Percentiles rank a stretch among this genome's conserved stretches.
Evolutionary conservation across 1,140 invertebrate species (phyloP).

Genomic region (Muscidifurax raptorellus): DNA sequence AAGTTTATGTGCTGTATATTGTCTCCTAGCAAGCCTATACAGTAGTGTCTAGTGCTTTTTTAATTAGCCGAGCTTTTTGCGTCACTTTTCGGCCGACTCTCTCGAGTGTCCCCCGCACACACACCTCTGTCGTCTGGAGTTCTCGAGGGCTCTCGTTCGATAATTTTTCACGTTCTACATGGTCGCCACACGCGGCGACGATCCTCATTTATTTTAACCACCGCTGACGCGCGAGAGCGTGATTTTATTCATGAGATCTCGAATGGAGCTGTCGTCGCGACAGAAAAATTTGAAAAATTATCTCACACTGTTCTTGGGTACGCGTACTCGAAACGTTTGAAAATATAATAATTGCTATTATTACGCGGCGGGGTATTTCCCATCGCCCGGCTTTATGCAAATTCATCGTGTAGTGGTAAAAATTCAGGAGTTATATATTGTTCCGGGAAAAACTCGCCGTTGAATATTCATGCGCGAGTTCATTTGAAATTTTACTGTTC

Average conservation of each 20-base stretch:
- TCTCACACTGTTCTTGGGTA: background rate
- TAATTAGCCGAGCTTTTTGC: slow-evolving; percentile 9
- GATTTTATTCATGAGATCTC: background rate
- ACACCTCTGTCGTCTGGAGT: background rate
- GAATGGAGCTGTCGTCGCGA: background rate
- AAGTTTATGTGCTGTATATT: background rate
- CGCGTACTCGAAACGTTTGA: background rate
- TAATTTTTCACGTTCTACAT: background rate
- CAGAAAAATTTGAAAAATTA: background rate
- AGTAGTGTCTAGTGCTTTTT: background rate
- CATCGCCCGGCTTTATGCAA: background rate
- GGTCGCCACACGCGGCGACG: too few relatives aligned
- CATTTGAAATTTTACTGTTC: background rate
- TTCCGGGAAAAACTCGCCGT: background rate
- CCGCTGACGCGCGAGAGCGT: too few relatives aligned
- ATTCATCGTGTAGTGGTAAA: background rate
- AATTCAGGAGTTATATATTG: background rate
- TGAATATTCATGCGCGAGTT: background rate
- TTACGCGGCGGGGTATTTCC: background rate
- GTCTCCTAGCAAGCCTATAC: background rate
- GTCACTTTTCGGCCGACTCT: background rate
- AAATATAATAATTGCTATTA: background rate
- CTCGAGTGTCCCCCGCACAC: background rate
- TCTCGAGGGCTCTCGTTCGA: background rate
- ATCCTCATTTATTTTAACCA: background rate